Conservation (phyloP, 2,888 invertebrate species). For the Hydraecia micacea region DNA sequence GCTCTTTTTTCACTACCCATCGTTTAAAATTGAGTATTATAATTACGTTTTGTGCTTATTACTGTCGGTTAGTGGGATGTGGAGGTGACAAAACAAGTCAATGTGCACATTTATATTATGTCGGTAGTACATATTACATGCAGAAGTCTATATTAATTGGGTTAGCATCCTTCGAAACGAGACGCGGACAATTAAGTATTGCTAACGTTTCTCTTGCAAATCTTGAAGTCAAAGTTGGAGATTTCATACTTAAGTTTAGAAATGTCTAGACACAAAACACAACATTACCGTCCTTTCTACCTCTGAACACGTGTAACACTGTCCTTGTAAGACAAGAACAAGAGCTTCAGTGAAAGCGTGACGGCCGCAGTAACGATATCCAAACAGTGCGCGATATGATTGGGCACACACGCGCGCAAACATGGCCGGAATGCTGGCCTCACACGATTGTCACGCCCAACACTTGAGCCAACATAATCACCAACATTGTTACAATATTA, state of each 20-base stretch:
- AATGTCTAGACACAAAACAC: background rate
- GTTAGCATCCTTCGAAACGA: background rate
- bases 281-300: background rate
- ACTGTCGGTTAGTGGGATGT: too few relatives aligned
- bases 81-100: too few relatives aligned
- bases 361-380: slow-evolving; percentile 74
- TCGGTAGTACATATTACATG: background rate
- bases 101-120: too few relatives aligned
- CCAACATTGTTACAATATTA: slow-evolving; percentile 66
- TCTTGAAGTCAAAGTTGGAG: too few relatives aligned
- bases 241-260: background rate
- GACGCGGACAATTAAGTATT: background rate
- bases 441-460: slow-evolving; percentile 68
- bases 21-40: too few relatives aligned
- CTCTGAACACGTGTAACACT: slow-evolving; percentile 12
- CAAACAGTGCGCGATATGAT: slow-evolving; percentile 72
- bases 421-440: slow-evolving; percentile 70
- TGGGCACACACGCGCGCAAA: slow-evolving; percentile 63
- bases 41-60: too few relatives aligned
- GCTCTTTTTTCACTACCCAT: background rate
- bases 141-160: background rate
- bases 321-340: slow-evolving; percentile 18
- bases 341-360: slow-evolving; percentile 52
- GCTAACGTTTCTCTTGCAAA: background rate
- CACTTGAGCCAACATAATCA: slow-evolving; percentile 86